phyloP scores from a whole-genome alignment of 2,797 vertebrate species.

The Rhinella marina region DNA sequence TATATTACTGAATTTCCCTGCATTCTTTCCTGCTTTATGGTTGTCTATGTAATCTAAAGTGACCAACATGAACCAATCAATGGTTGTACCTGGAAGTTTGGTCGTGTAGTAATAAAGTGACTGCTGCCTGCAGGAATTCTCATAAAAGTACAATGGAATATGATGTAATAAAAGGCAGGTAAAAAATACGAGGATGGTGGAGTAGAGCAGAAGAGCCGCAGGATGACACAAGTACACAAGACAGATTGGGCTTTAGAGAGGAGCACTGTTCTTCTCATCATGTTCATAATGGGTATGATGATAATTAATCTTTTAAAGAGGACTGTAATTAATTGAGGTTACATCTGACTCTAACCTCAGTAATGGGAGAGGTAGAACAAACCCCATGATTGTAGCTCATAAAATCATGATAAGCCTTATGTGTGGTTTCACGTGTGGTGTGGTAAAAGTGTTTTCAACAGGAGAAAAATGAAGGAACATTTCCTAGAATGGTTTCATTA shows the following conservation, averaged over 20 bases:
- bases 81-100: neutral
- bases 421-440: neutral
- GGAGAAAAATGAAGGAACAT: neutral
- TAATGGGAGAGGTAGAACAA: neutral
- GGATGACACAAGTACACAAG: constrained; percentile 6
- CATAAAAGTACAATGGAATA: constrained; percentile 9
- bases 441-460: neutral
- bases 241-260: neutral
- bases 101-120: neutral
- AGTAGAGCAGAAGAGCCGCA: neutral
- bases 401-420: neutral
- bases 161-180: neutral
- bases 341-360: constrained; percentile 52
- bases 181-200: neutral
- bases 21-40: neutral
- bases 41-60: neutral
- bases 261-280: too few relatives aligned
- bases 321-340: constrained; percentile 32
- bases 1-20: neutral
- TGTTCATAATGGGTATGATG: too few relatives aligned
- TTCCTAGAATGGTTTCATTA: neutral
- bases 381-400: neutral
- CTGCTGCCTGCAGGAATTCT: neutral
- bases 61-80: neutral
- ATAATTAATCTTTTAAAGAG: constrained; percentile 58